Base-by-base conservation (phyloP, 2,113 vertebrate genomes). In the Tetrao urogallus region DNA sequence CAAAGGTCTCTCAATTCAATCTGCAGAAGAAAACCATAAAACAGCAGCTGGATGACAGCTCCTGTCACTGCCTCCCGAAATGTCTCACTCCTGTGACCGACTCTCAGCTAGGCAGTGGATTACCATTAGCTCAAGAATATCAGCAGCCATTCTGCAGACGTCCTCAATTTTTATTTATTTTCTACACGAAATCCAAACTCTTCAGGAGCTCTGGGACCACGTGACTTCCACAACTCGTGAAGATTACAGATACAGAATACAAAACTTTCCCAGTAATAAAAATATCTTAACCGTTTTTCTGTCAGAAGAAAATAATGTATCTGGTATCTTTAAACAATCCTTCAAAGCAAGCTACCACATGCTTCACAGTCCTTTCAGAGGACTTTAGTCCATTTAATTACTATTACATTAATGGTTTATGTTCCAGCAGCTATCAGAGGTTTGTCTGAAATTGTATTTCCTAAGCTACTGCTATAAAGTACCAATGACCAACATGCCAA, bases 211-310 rank as follows among this genome's bases (percentile, higher is more conserved):
- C 78, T 25, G 18, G 14, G 38, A 91, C 74, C 5, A 63, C 1
- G 3, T 0, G 72, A 48, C 66, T 48, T 86, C 73, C 0, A 0
- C 9, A 85, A 79, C 7, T 76, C 45, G 20, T 5, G 5, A 77
- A 10, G 24, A 77, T 27, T 76, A 91, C 1, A 11, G 16, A 43
- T 17, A 43, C 58, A 80, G 34, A 93, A 89, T 2, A 73, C 18
- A 89, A 81, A 81, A 50, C 11, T 17, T 61, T 65, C 57, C 8
- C 17, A 86, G n/a, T 11, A 70, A 57, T 3, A 52, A 28, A 73
- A 71, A 6, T 8, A 78, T 13, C 48, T 67, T 16, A 45, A 45
- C 8, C 2, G 4, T 1, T 11, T 38, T 61, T 75, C 50, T 20
- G 24, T 9, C 30, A 60, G 38, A 57, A 42, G 18, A 16, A 71